Base-by-base conservation (phyloP, 64 coral and sea anemone species). In the Stylophora pistillata region DNA sequence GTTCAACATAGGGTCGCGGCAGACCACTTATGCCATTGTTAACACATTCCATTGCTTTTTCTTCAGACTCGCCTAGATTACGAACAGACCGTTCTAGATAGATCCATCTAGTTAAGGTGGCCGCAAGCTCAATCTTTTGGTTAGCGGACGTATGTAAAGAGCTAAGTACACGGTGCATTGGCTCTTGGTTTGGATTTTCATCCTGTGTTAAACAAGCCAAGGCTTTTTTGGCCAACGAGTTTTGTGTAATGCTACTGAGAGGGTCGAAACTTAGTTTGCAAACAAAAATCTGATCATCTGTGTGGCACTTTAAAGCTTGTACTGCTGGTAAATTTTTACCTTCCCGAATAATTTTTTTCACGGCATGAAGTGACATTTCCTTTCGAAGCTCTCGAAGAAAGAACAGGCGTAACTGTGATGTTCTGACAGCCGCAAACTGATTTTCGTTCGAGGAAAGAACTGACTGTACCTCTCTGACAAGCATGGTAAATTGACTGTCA, bases 1-100 rank as follows among this genome's bases (percentile, higher is more conserved):
- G 58, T 1, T 21, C 71, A 27, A 53, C 64, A 56, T 86, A 95
- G 61, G 94, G 78, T 18, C 18, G 18, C n/a, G 77, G 31, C 7
- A 91, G 29, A 15, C 68, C 53, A 30, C 68, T 28, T 0, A 95
- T 63, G 13, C 61, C 58, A 14, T 88, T 56, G 15, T 33, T 30
- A 47, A 95, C 75, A 87, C 70, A 58, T 3, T 95, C 77, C 13
- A 78, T 79, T n/a, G 86, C 79, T 63, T 89, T 74, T 71, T 95
- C 94, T 89, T 95, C 89, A 57, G 89, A 88, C 52, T 92, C 94
- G 18, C 57, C 28, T 13, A 95, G 85, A 52, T 69, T 92, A 76
- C 89, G 88, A 15, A 78, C 58, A 3, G 94, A 86, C 23, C 94
- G 89, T 59, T 65, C 21, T 18, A 92, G 27, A 37, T 95, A 95